These are phyloP conservation scores for Columbina picui DNA, from an alignment of 2,113 vertebrate species.

Conservation along the genomic window DNA sequence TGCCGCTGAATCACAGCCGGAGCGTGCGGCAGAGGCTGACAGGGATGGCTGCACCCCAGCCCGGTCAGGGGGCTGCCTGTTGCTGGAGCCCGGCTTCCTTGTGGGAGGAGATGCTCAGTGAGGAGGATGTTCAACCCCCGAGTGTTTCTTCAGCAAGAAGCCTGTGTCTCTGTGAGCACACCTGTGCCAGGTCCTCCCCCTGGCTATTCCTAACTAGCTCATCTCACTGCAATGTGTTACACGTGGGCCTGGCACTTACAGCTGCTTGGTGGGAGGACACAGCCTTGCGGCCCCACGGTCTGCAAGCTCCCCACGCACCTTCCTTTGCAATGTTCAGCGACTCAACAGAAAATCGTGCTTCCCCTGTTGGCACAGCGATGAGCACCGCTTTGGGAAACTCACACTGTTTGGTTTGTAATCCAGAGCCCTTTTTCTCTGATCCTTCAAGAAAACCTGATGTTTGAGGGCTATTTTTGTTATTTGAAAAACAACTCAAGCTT, in stretches of 20 bases:
- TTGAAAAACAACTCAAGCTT: not conserved
- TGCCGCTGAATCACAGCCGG: not conserved
- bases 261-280: not conserved
- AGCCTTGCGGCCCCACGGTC: not conserved
- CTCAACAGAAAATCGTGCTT: not conserved
- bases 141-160: not conserved
- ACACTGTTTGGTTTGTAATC: accelerated
- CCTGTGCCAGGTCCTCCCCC: not conserved
- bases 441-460: not conserved
- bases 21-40: not conserved
- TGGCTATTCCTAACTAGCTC: not conserved
- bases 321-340: not conserved
- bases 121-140: accelerated
- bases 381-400: not conserved
- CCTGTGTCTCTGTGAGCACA: not conserved
- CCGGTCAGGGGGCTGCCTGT: not conserved
- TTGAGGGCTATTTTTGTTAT: not conserved
- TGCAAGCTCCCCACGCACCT: not conserved
- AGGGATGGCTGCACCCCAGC: not conserved
- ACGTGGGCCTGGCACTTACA: not conserved
- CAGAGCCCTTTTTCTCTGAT: not conserved
- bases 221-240: not conserved
- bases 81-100: not conserved
- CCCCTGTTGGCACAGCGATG: too few species aligned
- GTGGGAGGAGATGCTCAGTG: not conserved